phyloP scores from a whole-genome alignment of 1,140 invertebrate genomes.

The Campoletis sonorensis region DNA sequence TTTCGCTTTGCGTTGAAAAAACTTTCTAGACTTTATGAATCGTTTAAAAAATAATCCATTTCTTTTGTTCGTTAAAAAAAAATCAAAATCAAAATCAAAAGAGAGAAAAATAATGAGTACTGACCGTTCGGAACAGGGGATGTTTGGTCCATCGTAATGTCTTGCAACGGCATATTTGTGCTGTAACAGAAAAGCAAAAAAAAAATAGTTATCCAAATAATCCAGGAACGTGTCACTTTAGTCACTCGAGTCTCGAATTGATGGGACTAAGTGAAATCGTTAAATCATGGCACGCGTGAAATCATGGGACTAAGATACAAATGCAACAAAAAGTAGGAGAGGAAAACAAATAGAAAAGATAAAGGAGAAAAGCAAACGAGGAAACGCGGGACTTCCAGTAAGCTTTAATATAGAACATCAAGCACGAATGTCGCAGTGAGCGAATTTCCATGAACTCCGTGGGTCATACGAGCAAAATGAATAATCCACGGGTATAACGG shows the following conservation, averaged over 20 bases:
- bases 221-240: neutral
- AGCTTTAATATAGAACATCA: conserved; percentile 68
- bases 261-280: conserved; percentile 1
- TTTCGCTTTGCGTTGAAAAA: no score
- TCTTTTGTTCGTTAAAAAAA: no score
- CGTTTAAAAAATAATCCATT: no score
- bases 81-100: neutral
- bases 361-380: conserved; percentile 51
- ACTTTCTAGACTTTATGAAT: no score
- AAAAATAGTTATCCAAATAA: neutral
- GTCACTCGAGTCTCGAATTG: neutral
- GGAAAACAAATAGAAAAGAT: neutral
- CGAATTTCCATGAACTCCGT: conserved; percentile 49
- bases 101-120: conserved; percentile 40
- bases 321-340: neutral
- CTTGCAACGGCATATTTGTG: conserved; percentile 64
- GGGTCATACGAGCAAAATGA: conserved; percentile 55
- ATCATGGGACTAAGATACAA: conserved; percentile 53
- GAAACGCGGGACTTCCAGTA: conserved; percentile 64
- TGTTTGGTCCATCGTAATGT: conserved; percentile 67
- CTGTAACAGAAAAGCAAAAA: conserved; percentile 61
- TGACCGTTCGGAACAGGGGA: conserved; percentile 62
- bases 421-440: conserved; percentile 18
- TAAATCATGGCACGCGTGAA: conserved; percentile 28
- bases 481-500: conserved; percentile 57